Conservation (phyloP, 2,888 invertebrate species). For the Hirtodrosophila confusa region DNA sequence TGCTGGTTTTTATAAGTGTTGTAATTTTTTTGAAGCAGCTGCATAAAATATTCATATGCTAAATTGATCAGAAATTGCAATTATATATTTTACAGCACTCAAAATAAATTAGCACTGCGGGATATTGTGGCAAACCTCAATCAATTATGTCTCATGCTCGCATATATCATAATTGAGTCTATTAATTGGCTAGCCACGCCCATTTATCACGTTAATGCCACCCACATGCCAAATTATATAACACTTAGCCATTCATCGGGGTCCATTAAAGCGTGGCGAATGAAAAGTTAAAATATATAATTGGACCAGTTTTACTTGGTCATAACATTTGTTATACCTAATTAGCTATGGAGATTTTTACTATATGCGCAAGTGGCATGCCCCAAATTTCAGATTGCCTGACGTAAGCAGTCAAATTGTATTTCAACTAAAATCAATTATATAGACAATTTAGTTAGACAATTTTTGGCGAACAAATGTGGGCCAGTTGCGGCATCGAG, state of each 20-base stretch:
- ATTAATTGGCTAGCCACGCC: constrained; percentile 39
- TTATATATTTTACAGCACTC: constrained; percentile 9
- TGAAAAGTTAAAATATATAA: not conserved
- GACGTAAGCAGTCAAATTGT: constrained; percentile 29
- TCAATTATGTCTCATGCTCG: constrained; percentile 10
- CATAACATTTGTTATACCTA: constrained; percentile 31
- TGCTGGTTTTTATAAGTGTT: too few species aligned
- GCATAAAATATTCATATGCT: constrained; percentile 4
- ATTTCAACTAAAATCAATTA: constrained; percentile 47
- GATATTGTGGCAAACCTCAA: constrained; percentile 25
- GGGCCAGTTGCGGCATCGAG: constrained; percentile 23
- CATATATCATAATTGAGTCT: constrained; percentile 28
- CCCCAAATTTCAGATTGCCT: constrained; percentile 30
- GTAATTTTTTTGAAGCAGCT: not conserved
- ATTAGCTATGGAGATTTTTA: constrained; percentile 32
- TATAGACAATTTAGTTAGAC: constrained; percentile 31
- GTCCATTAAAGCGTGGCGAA: too few species aligned
- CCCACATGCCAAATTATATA: constrained; percentile 36
- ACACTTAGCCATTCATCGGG: not conserved
- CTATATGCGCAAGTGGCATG: constrained; percentile 32
- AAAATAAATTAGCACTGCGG: constrained; percentile 22
- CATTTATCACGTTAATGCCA: constrained; percentile 13
- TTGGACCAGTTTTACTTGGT: not conserved
- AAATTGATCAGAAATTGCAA: constrained; percentile 39
- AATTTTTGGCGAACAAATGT: constrained; percentile 22